phyloP scores from a whole-genome alignment of 2,797 vertebrate species.

The Zenarchopterus dispar region DNA sequence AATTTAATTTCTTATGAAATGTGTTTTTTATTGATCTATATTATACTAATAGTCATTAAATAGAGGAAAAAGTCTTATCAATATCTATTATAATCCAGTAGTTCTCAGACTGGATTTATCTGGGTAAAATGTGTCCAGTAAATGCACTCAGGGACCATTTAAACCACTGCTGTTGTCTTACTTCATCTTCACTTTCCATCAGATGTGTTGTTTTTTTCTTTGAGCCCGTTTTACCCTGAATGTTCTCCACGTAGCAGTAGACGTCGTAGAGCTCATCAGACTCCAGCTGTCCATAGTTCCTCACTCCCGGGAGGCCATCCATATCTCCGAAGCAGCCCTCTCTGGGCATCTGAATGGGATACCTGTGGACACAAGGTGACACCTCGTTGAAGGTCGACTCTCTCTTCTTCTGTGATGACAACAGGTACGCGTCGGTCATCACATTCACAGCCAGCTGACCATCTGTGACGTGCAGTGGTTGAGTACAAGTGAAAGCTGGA shows the following conservation, averaged over 20 bases:
- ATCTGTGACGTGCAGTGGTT: conserved; percentile 10
- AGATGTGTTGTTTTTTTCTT: background rate
- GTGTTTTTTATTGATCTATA: too few species aligned
- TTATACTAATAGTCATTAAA: too few species aligned
- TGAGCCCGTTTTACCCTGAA: conserved; percentile 81
- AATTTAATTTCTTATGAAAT: too few species aligned
- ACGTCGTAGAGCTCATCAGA: conserved; percentile 90
- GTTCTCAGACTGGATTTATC: too few species aligned
- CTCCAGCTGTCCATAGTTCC: conserved; percentile 90
- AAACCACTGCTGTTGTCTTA: background rate
- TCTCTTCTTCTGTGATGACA: conserved; percentile 17
- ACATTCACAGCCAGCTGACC: conserved; percentile 8
- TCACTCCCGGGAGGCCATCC: conserved; percentile 90
- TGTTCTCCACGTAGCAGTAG: conserved; percentile 93
- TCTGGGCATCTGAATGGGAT: conserved; percentile 91
- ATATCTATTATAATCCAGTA: too few species aligned
- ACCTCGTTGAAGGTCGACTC: conserved; percentile 16
- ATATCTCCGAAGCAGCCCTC: conserved; percentile 95
- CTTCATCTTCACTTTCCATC: background rate
- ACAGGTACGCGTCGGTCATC: too few species aligned
- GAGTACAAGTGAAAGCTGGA: background rate
- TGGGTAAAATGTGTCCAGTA: too few species aligned
- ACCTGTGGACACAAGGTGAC: conserved; percentile 76
- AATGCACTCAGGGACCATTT: background rate
- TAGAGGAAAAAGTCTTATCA: too few species aligned